These are phyloP conservation scores for Indri indri DNA, from an alignment of 2,113 vertebrate genomes.

Conservation along the genomic window DNA sequence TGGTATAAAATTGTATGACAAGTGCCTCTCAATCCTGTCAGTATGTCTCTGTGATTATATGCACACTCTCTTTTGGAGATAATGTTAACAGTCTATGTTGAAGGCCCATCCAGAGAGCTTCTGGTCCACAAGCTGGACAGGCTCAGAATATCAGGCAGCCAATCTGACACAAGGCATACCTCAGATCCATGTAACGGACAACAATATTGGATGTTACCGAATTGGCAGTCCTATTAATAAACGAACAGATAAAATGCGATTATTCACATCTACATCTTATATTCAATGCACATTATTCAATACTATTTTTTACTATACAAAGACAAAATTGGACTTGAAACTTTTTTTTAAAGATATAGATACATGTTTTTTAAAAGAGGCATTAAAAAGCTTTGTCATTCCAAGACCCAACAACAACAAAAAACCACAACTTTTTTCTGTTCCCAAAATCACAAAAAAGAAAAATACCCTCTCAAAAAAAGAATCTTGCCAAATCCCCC, in stretches of 20 bases:
- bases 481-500: neutral
- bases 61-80: neutral
- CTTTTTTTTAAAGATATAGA: neutral
- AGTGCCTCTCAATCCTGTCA: neutral
- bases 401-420: neutral
- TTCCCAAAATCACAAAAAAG: neutral
- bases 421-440: slow-evolving; percentile 35
- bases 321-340: neutral
- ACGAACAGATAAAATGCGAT: neutral
- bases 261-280: neutral
- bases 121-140: neutral
- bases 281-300: neutral
- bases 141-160: neutral
- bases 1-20: neutral
- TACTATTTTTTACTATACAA: neutral
- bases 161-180: neutral
- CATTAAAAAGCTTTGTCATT: slow-evolving; percentile 38
- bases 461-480: neutral
- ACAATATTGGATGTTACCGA: neutral
- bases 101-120: neutral
- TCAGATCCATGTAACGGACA: neutral
- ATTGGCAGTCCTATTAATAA: neutral
- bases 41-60: neutral
- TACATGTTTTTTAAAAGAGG: neutral
- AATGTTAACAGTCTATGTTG: neutral